Base-by-base conservation (phyloP, 2,888 invertebrate species). In the Stratiomys singularior region DNA sequence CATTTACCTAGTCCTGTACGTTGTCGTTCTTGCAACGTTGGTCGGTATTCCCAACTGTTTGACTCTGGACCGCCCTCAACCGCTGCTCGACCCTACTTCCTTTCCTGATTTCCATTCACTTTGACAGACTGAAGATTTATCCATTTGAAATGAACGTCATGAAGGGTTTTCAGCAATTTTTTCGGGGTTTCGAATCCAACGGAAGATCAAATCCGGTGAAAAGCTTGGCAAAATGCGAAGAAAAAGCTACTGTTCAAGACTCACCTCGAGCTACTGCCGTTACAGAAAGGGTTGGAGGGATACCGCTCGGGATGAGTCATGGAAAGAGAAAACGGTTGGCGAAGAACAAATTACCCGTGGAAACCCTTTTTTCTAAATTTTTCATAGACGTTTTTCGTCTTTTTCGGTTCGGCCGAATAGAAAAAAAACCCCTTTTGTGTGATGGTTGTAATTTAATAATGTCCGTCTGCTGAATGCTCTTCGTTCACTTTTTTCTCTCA, bases 401-500 rank as follows among this genome's bases (percentile, higher is more conserved):
- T 18, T 52, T 52, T 52, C 18, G 15, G n/a, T 52, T 13, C 13
- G 7, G 44, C 13, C 13, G 52, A 52, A 52, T 52, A 15, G 52
- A 52, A 52, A 30, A 30, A 52, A 72, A 52, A 72, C 27, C 28
- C 52, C 71, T 52, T 72, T 72, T 72, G 71, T 72, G 56, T 72
- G 71, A 72, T 72, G 71, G 56, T 56, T 72, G 52, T 72, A 72
- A 72, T 72, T 72, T 72, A 72, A 72, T 72, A 72, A 72, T 28
- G 56, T 52, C 71, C 66, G 66, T 66, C 37, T 66, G 66, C 66
- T 37, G 37, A 66, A 66, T 66, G 9, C 30, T 66, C 66, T 66
- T 27, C 63, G 25, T 63, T 28, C 63, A 28, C 11, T 63, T 27
- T 58, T 63, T 27, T 63, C n/a, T 37, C 9, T 37, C 9, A 5